A percentile compares a stretch with the other conserved stretches of the same genome.
These are phyloP conservation scores for Oreochromis aureus DNA, from an alignment of 2,113 vertebrate species.

Conservation along the genomic window DNA sequence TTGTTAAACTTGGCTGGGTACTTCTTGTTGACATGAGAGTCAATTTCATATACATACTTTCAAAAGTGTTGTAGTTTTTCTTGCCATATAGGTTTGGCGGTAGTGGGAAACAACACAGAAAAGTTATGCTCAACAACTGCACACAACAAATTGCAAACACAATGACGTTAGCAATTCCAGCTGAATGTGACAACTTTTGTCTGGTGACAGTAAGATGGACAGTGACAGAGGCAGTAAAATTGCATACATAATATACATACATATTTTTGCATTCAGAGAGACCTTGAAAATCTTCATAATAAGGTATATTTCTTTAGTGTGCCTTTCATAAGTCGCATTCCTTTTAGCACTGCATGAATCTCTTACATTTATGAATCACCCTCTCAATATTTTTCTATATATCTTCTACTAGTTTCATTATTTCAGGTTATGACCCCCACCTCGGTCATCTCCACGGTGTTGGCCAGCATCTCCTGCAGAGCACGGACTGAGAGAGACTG, in stretches of 20 bases:
- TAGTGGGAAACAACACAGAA: neutral
- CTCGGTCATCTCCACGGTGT: constrained; percentile 79
- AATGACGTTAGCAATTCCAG: neutral
- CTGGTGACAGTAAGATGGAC: neutral
- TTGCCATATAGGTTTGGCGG: neutral
- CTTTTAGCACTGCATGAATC: neutral
- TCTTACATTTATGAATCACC: neutral
- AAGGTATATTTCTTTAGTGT: neutral
- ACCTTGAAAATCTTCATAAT: neutral
- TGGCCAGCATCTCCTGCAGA: constrained; percentile 88
- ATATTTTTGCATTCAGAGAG: neutral
- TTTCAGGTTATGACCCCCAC: constrained; percentile 45
- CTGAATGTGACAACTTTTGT: neutral
- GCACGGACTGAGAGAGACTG: constrained; percentile 90
- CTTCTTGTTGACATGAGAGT: neutral
- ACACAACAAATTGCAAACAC: neutral
- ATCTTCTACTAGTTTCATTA: neutral
- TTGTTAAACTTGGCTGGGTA: neutral
- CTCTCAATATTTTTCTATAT: neutral
- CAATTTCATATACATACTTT: neutral
- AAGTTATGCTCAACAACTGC: neutral
- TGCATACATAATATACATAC: neutral
- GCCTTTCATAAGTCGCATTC: neutral
- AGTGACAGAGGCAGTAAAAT: neutral
- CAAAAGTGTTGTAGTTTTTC: neutral